These are phyloP conservation scores for Pseudorasbora parva DNA, from an alignment of 2,113 vertebrate species.

Conservation along the genomic window DNA sequence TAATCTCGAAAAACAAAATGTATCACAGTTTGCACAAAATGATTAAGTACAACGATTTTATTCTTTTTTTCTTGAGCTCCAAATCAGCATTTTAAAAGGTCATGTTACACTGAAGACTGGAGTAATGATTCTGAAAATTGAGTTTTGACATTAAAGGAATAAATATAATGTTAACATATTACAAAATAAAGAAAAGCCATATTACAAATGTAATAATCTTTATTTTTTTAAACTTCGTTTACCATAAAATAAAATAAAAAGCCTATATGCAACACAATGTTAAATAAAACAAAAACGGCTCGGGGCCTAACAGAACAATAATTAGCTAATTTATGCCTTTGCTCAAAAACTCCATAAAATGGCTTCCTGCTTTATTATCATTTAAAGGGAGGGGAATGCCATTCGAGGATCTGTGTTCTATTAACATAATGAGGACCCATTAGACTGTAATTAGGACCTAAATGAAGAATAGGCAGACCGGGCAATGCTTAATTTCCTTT, in stretches of 20 bases:
- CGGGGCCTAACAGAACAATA: neutral
- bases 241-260: neutral
- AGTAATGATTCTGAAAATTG: neutral
- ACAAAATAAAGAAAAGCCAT: neutral
- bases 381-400: constrained; percentile 3
- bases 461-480: constrained; percentile 47
- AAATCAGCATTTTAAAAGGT: neutral
- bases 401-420: constrained; percentile 24
- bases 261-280: neutral
- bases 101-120: neutral
- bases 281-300: neutral
- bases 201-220: too few species aligned
- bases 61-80: too few species aligned
- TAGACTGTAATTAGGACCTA: constrained; percentile 55
- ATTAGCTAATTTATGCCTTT: neutral
- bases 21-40: too few species aligned
- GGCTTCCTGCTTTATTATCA: neutral
- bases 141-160: neutral
- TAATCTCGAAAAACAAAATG: too few species aligned
- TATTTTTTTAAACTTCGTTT: too few species aligned
- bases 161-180: neutral
- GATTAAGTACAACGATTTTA: too few species aligned
- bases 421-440: constrained; percentile 53
- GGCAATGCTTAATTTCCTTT: constrained; percentile 56
- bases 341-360: neutral